Conservation (phyloP, 2,888 invertebrate genomes). For the Bombyx huttoni region DNA sequence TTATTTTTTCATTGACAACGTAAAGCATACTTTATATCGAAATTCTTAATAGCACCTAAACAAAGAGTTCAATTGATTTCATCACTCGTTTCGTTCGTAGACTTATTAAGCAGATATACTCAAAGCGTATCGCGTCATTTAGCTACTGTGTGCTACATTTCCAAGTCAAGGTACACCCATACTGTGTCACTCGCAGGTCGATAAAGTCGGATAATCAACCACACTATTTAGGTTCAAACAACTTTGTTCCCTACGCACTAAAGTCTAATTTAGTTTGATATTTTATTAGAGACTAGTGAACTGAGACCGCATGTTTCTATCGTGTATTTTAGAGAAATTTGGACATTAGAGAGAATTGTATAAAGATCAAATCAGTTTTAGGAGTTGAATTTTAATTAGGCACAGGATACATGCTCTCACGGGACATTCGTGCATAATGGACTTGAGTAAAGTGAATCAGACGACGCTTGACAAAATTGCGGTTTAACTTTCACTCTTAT, state of each 20-base stretch:
- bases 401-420: conserved; percentile 62
- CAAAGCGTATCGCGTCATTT: conserved; percentile 51
- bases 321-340: conserved; percentile 20
- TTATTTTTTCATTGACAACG: too few species aligned
- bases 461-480: conserved; percentile 65
- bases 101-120: conserved; percentile 41
- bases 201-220: not conserved
- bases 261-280: conserved; percentile 13
- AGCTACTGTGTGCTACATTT: conserved; percentile 41
- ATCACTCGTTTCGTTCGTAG: conserved; percentile 25
- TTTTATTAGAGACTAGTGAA: conserved; percentile 19
- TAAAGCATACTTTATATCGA: too few species aligned
- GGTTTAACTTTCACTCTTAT: conserved; percentile 65
- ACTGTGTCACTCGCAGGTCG: conserved; percentile 20
- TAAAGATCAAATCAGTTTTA: not conserved
- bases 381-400: conserved; percentile 33
- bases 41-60: conserved; percentile 8
- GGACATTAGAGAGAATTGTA: conserved; percentile 9
- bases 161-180: conserved; percentile 60
- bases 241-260: conserved; percentile 9
- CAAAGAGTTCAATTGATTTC: conserved; percentile 34
- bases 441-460: conserved; percentile 47
- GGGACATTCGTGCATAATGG: conserved; percentile 72
- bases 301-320: conserved; percentile 26
- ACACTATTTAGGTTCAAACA: not conserved